A percentile compares a stretch with the other conserved stretches of the same genome.
phyloP scores from a whole-genome alignment of 2,888 invertebrate species.

The Heteromurus nitidus region DNA sequence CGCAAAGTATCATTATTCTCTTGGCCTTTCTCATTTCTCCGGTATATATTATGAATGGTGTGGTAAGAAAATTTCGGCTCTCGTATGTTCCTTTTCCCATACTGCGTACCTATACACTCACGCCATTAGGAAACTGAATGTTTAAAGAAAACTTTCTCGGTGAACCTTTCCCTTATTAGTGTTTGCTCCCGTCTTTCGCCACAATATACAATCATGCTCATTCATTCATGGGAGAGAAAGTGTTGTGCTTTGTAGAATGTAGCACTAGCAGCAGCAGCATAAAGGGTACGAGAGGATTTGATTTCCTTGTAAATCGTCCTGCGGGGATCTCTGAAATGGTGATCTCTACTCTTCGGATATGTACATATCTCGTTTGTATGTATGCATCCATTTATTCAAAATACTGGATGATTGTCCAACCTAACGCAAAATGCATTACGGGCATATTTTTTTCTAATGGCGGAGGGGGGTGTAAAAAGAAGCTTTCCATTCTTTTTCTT shows the following conservation, averaged over 20 bases:
- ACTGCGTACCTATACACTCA: neutral
- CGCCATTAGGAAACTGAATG: no score
- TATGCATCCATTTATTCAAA: conserved; percentile 53
- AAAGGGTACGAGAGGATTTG: conserved; percentile 47
- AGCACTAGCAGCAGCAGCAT: conserved; percentile 1
- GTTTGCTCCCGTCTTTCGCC: neutral
- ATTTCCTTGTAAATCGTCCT: conserved; percentile 60
- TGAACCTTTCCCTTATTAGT: neutral
- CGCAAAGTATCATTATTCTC: conserved; percentile 56
- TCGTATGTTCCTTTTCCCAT: neutral
- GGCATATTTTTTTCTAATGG: conserved; percentile 31
- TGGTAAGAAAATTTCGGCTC: no score
- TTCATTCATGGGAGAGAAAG: conserved; percentile 21
- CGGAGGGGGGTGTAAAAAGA: conserved; percentile 17
- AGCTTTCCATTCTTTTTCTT: conserved; percentile 11
- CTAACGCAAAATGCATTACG: neutral
- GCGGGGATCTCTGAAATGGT: conserved; percentile 51
- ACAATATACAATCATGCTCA: conserved; percentile 42
- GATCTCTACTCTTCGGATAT: conserved; percentile 54
- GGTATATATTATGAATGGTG: conserved; percentile 41
- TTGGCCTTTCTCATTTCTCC: conserved; percentile 45
- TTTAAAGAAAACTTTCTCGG: neutral
- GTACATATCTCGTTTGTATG: no score
- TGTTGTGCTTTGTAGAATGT: neutral
- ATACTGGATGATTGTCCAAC: conserved; percentile 46